Conservation (phyloP, 1,140 invertebrate species). For the Aplysia californica region DNA sequence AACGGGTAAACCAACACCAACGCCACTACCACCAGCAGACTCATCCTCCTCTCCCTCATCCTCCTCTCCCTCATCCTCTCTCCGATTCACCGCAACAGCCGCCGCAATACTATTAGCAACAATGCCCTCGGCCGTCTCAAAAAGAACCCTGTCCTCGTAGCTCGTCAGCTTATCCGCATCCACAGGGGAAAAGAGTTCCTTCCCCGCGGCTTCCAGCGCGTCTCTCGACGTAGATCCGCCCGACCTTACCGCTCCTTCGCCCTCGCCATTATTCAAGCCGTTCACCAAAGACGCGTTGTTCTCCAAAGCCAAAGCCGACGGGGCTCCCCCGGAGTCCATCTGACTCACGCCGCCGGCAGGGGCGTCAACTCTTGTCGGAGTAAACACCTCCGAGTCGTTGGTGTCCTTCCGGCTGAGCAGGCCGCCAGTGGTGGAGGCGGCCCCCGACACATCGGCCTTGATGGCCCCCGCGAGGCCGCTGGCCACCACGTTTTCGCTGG, state of each 20-base stretch:
- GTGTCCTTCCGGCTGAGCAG: slow-evolving; percentile 18
- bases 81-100: neutral
- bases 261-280: too few relatives aligned
- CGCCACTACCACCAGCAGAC: neutral
- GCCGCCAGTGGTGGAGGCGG: too few relatives aligned
- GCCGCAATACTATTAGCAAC: neutral
- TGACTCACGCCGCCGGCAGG: too few relatives aligned
- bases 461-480: neutral
- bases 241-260: too few relatives aligned
- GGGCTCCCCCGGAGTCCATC: too few relatives aligned
- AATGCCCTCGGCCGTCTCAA: slow-evolving; percentile 6
- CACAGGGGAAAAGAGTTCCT: slow-evolving; percentile 21
- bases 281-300: too few relatives aligned
- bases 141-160: slow-evolving; percentile 5
- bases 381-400: slow-evolving; percentile 16
- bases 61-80: neutral
- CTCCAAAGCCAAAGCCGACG: too few relatives aligned
- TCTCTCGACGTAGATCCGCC: too few relatives aligned
- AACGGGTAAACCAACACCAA: neutral
- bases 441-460: neutral
- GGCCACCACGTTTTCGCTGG: slow-evolving; percentile 16
- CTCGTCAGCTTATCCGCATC: neutral
- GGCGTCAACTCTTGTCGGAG: too few relatives aligned
- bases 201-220: too few relatives aligned
- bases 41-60: neutral